Base-by-base conservation (phyloP, 2,113 vertebrate genomes). In the Crotalus tigris region DNA sequence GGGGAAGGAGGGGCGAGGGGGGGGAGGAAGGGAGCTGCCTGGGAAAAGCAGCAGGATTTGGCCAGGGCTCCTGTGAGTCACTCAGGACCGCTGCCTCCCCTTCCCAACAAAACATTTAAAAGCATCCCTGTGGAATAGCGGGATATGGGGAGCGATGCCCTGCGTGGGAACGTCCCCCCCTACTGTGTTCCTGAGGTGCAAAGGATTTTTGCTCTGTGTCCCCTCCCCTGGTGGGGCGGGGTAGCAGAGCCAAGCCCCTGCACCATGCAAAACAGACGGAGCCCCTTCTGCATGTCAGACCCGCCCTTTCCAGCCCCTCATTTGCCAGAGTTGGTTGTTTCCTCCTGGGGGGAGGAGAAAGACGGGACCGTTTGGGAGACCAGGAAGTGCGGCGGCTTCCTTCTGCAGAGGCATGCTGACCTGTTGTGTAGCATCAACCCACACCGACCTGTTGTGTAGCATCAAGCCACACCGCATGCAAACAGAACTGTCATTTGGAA, bases 1-100 rank as follows among this genome's bases (percentile, higher is more conserved):
- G 94, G 95, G 94, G 93, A 91, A 64, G 94, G 97, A 95, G 86
- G 49, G 94, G 75, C 59, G 91, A 94, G 21, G 39, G 69, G 88
- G 88, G 39, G 49, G 12, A 19, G 93, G 92, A 94, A 93, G 92
- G 93, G 94, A 90, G 94, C 88, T 94, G 44, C 29, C 46, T 21
- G 12, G 44, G 86, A 93, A 95, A 55, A 86, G 90, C 91, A 81
- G 93, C 93, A 90, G 2, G 92, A 93, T 93, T 97, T 95, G 12
- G 94, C 93, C 93, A n/a, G 75, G 15, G 95, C 94, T 88, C 91
- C 92, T 81, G 15, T 93, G 58, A 92, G 95, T 92, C 33, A 81
- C 69, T 69, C 95, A 92, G 91, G 57, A 55, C 90, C n/a, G 69
- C 4, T 85, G 95, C 94, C 33, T 87, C 4, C 88, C 44, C 19